Base-by-base conservation (phyloP, 2,888 invertebrate species). In the Mellilla xanthometata region DNA sequence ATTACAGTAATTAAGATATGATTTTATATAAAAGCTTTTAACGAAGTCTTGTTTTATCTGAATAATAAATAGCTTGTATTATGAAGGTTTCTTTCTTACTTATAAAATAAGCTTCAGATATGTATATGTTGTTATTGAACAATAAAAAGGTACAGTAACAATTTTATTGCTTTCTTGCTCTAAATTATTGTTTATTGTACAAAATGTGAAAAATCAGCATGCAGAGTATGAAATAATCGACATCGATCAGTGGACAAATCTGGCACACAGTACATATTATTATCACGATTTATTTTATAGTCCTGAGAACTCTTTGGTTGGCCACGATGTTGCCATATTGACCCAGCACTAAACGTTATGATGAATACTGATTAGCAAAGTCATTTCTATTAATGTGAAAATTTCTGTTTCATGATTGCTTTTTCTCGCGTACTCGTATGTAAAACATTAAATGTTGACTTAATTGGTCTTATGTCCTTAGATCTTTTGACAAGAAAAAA, bases 1-100 rank as follows among this genome's bases (percentile, higher is more conserved):
- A 87, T 85, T 83, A 75, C 72, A 71, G 86, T 77, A 81, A 84
- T 87, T 85, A 78, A 88, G 87, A 88, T 88, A 85, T 74, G 68
- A 67, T 68, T 66, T 77, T 70, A 78, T 77, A 74, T 76, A 71
- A 69, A 70, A 60, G 83, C 86, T 86, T 86, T 87, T 84, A 86
- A 76, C 73, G 68, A 60, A 58, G 58, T 55, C 51, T 49, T 65
- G 62, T 67, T 68, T 66, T 75, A 72, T 72, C 69, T 65, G 39
- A 43, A 50, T 54, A 47, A 55, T 62, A 61, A 57, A 61, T 62
- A 38, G 11, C 15, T 29, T 23, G 1, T 2, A n/a, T 24, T 24
- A 24, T 24, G 24, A 7, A 24, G 4, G 24, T 24, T 7, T 24
- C n/a, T 8, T 24, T 24, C 8, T 24, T 7, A 7, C 4, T 8